Percentiles rank a stretch among this genome's conserved stretches.
These are phyloP conservation scores for Pteronura brasiliensis DNA, from an alignment of 2,113 vertebrate genomes.

Conservation along the genomic window DNA sequence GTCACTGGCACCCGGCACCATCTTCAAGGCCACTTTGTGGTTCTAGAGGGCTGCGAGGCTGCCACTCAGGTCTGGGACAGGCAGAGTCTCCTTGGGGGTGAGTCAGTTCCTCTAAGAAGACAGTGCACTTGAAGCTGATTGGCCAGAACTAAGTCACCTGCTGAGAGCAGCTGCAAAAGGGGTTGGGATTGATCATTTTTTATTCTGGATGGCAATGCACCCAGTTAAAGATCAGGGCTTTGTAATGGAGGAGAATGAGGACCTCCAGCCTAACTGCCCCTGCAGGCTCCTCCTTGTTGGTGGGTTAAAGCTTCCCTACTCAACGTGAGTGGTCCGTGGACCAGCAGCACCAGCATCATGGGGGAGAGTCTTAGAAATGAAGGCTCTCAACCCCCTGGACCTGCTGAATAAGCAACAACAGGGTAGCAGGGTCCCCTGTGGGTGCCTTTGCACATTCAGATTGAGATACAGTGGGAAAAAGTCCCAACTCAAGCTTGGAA, in stretches of 20 bases:
- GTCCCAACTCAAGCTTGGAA: not conserved
- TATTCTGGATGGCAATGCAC: not conserved
- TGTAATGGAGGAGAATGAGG: slow-evolving; percentile 11
- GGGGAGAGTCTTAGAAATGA: not conserved
- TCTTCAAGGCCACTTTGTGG: not conserved
- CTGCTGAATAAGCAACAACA: not conserved
- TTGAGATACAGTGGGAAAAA: not conserved
- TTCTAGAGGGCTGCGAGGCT: not conserved
- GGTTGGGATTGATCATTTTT: not conserved
- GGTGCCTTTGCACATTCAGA: not conserved
- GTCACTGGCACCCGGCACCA: not conserved
- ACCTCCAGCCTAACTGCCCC: not conserved
- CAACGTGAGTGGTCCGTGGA: not conserved
- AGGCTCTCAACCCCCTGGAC: not conserved
- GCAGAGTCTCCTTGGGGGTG: not conserved
- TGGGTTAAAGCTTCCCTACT: not conserved
- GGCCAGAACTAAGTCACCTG: not conserved
- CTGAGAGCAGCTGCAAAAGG: not conserved
- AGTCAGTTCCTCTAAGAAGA: not conserved
- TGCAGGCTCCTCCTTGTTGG: not conserved
- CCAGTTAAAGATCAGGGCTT: not conserved
- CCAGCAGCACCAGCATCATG: not conserved
- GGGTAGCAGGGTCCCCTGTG: not conserved
- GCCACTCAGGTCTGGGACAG: not conserved
- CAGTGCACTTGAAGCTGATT: not conserved